Conservation (phyloP, 1,140 invertebrate species). For the Anoplophora glabripennis region DNA sequence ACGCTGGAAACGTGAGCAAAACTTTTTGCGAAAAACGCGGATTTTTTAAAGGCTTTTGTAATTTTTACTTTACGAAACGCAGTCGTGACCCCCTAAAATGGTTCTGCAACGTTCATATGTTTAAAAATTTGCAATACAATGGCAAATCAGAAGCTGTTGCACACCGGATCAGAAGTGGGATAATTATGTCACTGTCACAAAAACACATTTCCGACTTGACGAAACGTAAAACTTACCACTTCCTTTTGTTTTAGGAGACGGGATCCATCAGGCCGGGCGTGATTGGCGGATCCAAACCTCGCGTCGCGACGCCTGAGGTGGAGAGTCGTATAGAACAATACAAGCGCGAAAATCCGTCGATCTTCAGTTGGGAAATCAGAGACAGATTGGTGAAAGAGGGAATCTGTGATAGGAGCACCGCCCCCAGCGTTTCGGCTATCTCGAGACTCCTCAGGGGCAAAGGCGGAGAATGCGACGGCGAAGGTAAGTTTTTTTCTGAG, state of each 20-base stretch:
- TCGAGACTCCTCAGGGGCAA: constrained; percentile 75
- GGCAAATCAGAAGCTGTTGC: too few species aligned
- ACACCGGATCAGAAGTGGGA: too few species aligned
- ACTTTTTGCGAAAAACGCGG: too few species aligned
- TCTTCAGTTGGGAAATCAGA: constrained; percentile 90
- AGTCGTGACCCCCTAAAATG: too few species aligned
- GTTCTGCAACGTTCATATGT: too few species aligned
- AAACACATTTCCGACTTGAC: too few species aligned
- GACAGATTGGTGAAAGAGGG: constrained; percentile 81
- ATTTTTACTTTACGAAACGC: too few species aligned
- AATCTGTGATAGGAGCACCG: constrained; percentile 75
- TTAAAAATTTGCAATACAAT: too few species aligned
- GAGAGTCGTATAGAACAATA: constrained; percentile 83
- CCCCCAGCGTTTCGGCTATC: constrained; percentile 80
- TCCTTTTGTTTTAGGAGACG: constrained; percentile 65
- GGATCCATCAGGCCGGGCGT: constrained; percentile 79
- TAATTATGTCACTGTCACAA: too few species aligned
- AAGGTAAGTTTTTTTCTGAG: constrained; percentile 18
- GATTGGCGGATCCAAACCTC: constrained; percentile 75
- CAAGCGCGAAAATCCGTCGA: constrained; percentile 81
- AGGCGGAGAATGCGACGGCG: constrained; percentile 60
- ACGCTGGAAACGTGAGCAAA: too few species aligned
- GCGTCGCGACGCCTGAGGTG: constrained; percentile 75
- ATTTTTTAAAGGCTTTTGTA: too few species aligned
- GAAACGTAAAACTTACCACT: too few species aligned